phyloP scores from a whole-genome alignment of 2,888 invertebrate genomes.

The Macrostomum cliftonense region DNA sequence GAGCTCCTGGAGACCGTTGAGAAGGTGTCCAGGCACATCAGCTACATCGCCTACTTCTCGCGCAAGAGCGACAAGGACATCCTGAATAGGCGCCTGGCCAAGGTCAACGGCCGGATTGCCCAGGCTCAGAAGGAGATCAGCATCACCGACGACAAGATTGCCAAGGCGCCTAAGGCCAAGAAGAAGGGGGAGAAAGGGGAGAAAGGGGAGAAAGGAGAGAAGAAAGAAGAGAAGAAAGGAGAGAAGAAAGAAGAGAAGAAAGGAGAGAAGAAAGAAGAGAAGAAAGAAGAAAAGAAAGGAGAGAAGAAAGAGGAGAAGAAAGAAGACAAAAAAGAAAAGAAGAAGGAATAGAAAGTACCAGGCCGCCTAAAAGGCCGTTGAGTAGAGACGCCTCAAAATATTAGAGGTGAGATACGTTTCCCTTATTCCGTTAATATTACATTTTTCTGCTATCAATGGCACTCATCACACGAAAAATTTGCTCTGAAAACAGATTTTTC shows the following conservation, averaged over 20 bases:
- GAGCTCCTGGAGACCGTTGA: neutral
- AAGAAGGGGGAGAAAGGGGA: neutral
- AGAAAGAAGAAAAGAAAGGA: neutral
- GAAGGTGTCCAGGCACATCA: constrained; percentile 1
- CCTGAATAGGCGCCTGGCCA: neutral
- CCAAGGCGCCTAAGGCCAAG: neutral
- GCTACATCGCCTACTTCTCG: constrained; percentile 1
- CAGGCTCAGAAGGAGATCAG: neutral
- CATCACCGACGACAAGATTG: neutral
- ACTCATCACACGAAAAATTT: no score
- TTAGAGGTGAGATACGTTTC: no score
- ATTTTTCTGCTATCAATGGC: no score
- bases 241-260: neutral
- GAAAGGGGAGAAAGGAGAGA: neutral
- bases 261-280: neutral
- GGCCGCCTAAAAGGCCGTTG: no score
- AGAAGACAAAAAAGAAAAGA: neutral
- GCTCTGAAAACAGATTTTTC: no score
- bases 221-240: neutral
- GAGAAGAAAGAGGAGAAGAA: neutral
- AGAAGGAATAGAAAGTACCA: neutral
- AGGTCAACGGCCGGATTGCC: neutral
- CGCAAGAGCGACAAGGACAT: neutral
- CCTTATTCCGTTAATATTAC: no score
- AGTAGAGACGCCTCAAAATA: no score